These are phyloP conservation scores for Pelodytes ibericus DNA, from an alignment of 2,797 vertebrate species.

Conservation along the genomic window DNA sequence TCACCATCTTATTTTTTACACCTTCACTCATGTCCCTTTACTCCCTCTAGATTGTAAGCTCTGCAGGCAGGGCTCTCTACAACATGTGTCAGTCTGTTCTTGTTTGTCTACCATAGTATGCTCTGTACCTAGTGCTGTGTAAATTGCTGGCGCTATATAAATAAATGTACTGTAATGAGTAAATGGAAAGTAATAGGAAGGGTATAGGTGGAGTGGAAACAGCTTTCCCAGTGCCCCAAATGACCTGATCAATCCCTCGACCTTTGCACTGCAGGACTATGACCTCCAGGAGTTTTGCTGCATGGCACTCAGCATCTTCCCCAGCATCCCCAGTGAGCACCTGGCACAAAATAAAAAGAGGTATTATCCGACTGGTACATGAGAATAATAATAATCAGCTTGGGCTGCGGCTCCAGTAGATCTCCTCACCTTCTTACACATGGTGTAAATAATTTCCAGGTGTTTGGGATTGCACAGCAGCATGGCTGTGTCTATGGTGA, in stretches of 20 bases:
- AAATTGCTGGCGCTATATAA: too few relatives aligned
- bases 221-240: background rate
- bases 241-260: constrained; percentile 93
- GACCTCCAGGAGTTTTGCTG: constrained; percentile 94
- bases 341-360: constrained; percentile 67
- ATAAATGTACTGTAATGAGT: too few relatives aligned
- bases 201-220: background rate
- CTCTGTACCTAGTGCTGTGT: too few relatives aligned
- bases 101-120: too few relatives aligned
- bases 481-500: constrained; percentile 92
- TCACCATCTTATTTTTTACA: too few relatives aligned
- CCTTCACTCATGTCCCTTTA: too few relatives aligned
- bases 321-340: constrained; percentile 88
- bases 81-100: too few relatives aligned
- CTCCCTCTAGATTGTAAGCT: too few relatives aligned
- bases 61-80: too few relatives aligned
- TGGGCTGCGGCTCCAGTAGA: background rate
- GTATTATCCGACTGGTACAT: too few relatives aligned
- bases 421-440: constrained; percentile 93
- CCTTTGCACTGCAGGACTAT: constrained; percentile 95
- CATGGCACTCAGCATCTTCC: constrained; percentile 94
- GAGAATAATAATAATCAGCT: too few relatives aligned
- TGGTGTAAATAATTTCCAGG: constrained; percentile 93
- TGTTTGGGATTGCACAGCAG: constrained; percentile 91
- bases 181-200: too few relatives aligned